phyloP scores from a whole-genome alignment of 2,888 invertebrate species.

The Cephus runcator region DNA sequence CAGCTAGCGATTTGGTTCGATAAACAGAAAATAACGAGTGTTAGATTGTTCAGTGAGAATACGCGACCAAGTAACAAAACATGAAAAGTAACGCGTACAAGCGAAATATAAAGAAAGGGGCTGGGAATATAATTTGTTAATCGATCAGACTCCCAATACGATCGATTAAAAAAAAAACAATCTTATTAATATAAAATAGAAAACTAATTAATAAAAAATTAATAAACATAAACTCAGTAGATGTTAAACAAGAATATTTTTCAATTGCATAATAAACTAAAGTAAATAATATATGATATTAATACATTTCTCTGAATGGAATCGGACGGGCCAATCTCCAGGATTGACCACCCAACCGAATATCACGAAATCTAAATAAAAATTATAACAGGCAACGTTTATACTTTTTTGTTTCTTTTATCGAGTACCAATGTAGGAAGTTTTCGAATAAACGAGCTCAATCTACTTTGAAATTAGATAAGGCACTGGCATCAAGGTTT shows the following conservation, averaged over 20 bases:
- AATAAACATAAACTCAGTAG: constrained; percentile 34
- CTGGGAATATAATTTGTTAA: neutral
- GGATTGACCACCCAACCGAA: constrained; percentile 17
- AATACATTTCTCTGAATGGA: constrained; percentile 36
- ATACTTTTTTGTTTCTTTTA: constrained; percentile 16
- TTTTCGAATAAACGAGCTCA: constrained; percentile 23
- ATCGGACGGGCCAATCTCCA: constrained; percentile 21
- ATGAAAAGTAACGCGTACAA: constrained; percentile 1
- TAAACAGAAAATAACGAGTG: neutral
- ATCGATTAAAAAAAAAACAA: constrained; percentile 4
- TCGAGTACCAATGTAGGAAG: constrained; percentile 30
- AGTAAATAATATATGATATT: constrained; percentile 36
- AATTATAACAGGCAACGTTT: constrained; percentile 38
- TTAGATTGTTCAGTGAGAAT: constrained; percentile 1
- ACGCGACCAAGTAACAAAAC: constrained; percentile 6
- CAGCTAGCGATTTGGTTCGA: neutral
- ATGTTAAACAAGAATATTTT: constrained; percentile 27
- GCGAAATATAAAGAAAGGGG: neutral
- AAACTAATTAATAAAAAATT: constrained; percentile 28
- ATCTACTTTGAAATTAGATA: constrained; percentile 20
- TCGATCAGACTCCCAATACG: neutral
- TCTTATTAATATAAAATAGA: constrained; percentile 27
- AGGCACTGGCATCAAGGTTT: constrained; percentile 16
- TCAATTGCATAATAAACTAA: constrained; percentile 31
- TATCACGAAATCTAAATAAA: constrained; percentile 26